phyloP scores from a whole-genome alignment of 2,797 vertebrate species.

The Phoeniculus purpureus region DNA sequence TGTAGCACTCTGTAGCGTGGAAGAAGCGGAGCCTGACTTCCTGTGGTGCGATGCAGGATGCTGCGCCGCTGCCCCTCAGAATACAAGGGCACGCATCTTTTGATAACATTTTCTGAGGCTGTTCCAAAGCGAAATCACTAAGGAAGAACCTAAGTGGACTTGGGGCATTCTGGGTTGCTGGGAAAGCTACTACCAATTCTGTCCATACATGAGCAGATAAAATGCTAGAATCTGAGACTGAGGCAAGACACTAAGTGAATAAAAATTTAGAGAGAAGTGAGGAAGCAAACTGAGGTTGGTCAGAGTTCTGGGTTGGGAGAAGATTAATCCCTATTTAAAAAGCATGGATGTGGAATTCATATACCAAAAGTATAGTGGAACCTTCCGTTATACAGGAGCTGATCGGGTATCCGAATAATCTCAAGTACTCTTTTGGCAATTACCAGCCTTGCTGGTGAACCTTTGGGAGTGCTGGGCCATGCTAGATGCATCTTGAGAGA shows the following conservation, averaged over 20 bases:
- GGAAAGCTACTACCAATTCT: neutral
- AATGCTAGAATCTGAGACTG: neutral
- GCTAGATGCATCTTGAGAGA: neutral
- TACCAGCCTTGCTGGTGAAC: neutral
- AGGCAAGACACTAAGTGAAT: neutral
- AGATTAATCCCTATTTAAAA: neutral
- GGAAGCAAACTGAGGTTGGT: neutral
- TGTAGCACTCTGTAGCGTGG: neutral
- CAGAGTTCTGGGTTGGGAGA: neutral
- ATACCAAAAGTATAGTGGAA: neutral
- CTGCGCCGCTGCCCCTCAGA: neutral
- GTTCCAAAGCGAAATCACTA: neutral
- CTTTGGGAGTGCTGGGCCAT: neutral
- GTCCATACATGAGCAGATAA: neutral
- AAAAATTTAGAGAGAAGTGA: neutral
- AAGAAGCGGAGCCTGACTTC: neutral
- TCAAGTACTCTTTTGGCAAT: neutral
- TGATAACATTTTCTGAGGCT: neutral
- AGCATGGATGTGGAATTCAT: accelerated
- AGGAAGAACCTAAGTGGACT: neutral
- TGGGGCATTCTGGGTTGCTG: neutral
- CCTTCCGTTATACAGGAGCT: neutral
- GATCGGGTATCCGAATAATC: neutral
- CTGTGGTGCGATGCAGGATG: neutral
- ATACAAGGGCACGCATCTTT: neutral